Percentiles rank a stretch among this genome's conserved stretches.
Conservation (phyloP, 2,113 vertebrate genomes). For the Dipodomys spectabilis region DNA sequence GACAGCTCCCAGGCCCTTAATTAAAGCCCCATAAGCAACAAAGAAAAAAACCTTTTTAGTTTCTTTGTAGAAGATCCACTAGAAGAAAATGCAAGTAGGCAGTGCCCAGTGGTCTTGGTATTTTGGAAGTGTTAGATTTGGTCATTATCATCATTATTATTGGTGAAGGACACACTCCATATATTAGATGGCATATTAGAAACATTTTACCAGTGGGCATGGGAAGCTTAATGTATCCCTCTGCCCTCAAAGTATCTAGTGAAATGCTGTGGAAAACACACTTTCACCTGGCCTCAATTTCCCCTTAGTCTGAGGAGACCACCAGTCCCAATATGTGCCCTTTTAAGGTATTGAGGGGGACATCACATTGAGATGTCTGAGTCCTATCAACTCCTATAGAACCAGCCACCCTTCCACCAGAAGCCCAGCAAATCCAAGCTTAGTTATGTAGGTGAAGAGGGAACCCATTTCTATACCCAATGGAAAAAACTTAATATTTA, state of each 20-base stretch:
- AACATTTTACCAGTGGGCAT: neutral
- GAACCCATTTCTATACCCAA: constrained; percentile 46
- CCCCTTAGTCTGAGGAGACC: neutral
- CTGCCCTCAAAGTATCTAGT: neutral
- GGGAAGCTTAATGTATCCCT: neutral
- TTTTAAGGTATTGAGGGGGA: neutral
- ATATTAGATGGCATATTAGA: too few relatives aligned
- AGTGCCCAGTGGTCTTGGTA: fast-evolving
- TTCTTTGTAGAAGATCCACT: neutral
- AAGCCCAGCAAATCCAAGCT: neutral
- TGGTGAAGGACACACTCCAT: neutral
- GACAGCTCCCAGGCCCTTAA: too few relatives aligned
- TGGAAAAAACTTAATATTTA: constrained; percentile 43
- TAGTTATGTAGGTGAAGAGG: constrained; percentile 3
- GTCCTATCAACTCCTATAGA: neutral
- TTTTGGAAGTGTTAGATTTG: neutral
- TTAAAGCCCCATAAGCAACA: too few relatives aligned
- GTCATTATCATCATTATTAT: neutral
- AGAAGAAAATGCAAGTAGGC: neutral
- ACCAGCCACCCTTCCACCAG: neutral
- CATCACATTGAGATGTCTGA: neutral
- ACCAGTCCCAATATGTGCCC: neutral
- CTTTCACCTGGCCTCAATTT: neutral
- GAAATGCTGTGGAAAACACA: neutral
- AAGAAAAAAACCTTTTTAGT: neutral